Conservation (phyloP, 1,140 invertebrate species). For the Laupala kohalensis region DNA sequence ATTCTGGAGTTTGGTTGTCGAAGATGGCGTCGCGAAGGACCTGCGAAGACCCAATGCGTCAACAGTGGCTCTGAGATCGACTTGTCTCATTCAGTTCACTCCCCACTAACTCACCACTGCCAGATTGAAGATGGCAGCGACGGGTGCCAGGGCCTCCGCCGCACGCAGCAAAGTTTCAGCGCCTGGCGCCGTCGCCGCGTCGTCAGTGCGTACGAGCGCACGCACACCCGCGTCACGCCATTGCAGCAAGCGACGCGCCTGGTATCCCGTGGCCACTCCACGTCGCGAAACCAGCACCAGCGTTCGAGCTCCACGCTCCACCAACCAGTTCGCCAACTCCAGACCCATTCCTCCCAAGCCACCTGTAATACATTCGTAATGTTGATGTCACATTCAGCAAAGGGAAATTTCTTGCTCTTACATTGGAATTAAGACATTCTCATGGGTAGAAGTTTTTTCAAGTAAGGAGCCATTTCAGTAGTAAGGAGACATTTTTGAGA, state of each 20-base stretch:
- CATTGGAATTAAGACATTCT: too few species aligned
- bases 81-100: too few species aligned
- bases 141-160: constrained; percentile 40
- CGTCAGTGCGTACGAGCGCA: constrained; percentile 32
- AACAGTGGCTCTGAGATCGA: too few species aligned
- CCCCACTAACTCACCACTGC: too few species aligned
- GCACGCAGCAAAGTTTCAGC: constrained; percentile 41
- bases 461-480: too few species aligned
- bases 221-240: constrained; percentile 34
- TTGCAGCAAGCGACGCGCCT: constrained; percentile 34
- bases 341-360: constrained; percentile 84
- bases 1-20: constrained; percentile 44
- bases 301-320: constrained; percentile 43
- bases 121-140: constrained; percentile 68
- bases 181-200: constrained; percentile 34
- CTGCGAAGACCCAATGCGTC: too few species aligned
- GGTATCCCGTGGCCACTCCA: constrained; percentile 26
- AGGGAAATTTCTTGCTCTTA: too few species aligned
- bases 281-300: constrained; percentile 42
- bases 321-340: constrained; percentile 79
- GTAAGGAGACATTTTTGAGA: too few species aligned
- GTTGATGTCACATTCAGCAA: too few species aligned
- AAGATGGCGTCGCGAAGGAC: constrained; percentile 46
- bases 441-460: too few species aligned
- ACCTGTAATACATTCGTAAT: too few species aligned